Base-by-base conservation (phyloP, 2,797 vertebrate genomes). In the Paratrypauchen microcephalus region DNA sequence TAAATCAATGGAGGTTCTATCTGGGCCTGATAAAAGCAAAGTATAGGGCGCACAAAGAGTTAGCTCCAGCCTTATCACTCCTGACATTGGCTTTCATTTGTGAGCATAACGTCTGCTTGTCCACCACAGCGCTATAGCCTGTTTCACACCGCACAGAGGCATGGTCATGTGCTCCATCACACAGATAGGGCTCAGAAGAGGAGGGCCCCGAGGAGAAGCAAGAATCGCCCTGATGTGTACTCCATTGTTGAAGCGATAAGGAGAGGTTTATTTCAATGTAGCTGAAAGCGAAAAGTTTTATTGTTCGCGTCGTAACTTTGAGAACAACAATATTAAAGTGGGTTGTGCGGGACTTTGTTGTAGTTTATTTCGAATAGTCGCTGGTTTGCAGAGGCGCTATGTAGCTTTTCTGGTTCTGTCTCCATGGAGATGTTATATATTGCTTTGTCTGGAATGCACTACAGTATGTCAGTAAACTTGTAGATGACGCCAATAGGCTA, bases 1-100 rank as follows among this genome's bases (percentile, higher is more conserved):
- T 82, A 79, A 86, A 86, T 89, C 86, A 78, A 82, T 85, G 76
- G 71, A 72, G 69, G 70, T 36, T 70, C 76, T 81, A 70, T 78
- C 78, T 83, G 68, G 78, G 59, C 26, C 66, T 74, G 76, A 83
- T 72, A 76, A 15, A n/a, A 50, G 56, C 36, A 58, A 6, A 63
- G 66, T 81, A 62, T 74, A 62, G 65, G 13, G 58, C 9, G n/a
- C 13, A 52, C 32, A 50, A 65, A 52, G 55, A 23, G 56, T 59
- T 52, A 72, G 75, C 68, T 78, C 19, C 47, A 23, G 15, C 69
- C 50, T 32, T 69, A 74, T 74, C 45, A 6, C 55, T 70, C 69
- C 67, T 54, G 55, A 65, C 47, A 70, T 70, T 48, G 72, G 61
- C 56, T 68, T 30, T 65, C 63, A 65, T 65, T 78, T 77, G 72